Base-by-base conservation (phyloP, 2,888 invertebrate genomes). In the Napeogenes inachia region DNA sequence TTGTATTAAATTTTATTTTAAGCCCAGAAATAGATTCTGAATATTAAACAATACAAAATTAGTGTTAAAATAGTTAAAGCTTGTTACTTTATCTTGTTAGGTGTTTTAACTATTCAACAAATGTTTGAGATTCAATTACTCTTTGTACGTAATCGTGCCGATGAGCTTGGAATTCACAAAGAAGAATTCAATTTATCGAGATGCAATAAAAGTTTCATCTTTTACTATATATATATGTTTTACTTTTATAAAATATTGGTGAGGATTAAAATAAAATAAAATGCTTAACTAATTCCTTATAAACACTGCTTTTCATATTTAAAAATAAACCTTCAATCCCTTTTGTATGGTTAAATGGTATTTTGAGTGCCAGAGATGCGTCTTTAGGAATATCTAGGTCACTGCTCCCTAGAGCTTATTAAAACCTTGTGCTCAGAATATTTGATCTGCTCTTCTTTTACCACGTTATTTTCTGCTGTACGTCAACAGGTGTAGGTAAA, bases 301-400 rank as follows among this genome's bases (percentile, higher is more conserved):
- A 21, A 30, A 50, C 3, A 50, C 30, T 21, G 3, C 4, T 30
- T 10, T 50, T 12, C 6, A 21, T 8, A 47, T 30, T 21, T 30
- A 50, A 30, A 30, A 30, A 12, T 50, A 50, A 10, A 50, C 30
- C 30, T 35, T 35, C 6, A 5, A 35, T 35, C 6, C 21, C 35
- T 50, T 50, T 50, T 50, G 30, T 21, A 21, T 8, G 45, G 38
- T 45, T 56, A 38, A 57, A 54, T 32, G 57, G 45, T 57, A 57
- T 62, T 55, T 38, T 32, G 56, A 30, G 35, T 42, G 55, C 50
- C 53, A 50, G 56, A 57, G 60, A 54, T 56, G 54, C 32, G 32
- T 63, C 46, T 63, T 54, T 54, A 47, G 56, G 10, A 57, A 58
- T 42, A 65, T 61, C 33, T 67, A 59, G 67, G 63, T 67, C 63